Conservation (phyloP, 2,797 vertebrate species). For the Alosa sapidissima region DNA sequence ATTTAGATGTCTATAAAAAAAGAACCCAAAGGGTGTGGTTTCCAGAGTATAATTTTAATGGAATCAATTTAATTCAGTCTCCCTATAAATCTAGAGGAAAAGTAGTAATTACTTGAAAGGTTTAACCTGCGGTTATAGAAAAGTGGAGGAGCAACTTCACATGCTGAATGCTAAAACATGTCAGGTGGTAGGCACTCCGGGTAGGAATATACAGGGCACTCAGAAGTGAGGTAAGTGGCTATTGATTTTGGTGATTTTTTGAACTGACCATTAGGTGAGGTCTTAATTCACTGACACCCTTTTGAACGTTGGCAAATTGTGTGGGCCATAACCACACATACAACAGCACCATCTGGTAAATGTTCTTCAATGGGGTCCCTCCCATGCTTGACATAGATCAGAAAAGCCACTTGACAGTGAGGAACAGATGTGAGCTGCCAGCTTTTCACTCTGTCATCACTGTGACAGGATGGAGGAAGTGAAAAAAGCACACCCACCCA, state of each 20-base stretch:
- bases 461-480: background rate
- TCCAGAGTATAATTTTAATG: slow-evolving; percentile 15
- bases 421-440: background rate
- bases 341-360: background rate
- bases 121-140: slow-evolving; percentile 27
- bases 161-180: slow-evolving; percentile 22
- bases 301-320: background rate
- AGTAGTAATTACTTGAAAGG: slow-evolving; percentile 22
- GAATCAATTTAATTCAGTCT: slow-evolving; percentile 34
- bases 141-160: background rate
- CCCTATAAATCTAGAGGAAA: slow-evolving; percentile 20
- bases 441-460: background rate
- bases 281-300: slow-evolving; percentile 1
- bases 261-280: background rate
- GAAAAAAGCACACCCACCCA: background rate
- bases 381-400: background rate
- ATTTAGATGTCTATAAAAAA: slow-evolving; percentile 17
- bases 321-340: background rate
- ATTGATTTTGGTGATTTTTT: slow-evolving; percentile 4
- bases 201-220: background rate
- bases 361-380: background rate
- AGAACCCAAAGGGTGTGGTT: slow-evolving; percentile 1
- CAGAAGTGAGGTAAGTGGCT: background rate
- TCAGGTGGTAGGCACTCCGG: background rate
- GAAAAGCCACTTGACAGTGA: background rate